These are phyloP conservation scores for Diabrotica undecimpunctata DNA, from an alignment of 1,140 invertebrate genomes.

Conservation along the genomic window DNA sequence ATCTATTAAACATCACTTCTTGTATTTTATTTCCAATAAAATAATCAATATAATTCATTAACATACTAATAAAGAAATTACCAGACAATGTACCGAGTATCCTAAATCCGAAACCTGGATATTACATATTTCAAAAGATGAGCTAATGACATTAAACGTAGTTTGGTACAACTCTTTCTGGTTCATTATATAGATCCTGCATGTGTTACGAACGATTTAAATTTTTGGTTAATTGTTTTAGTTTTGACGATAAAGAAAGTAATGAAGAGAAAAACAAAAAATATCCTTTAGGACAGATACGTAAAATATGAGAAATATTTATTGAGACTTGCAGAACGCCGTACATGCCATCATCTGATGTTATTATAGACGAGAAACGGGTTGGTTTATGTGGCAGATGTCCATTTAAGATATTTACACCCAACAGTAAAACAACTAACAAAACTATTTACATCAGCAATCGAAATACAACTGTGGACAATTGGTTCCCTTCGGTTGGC, in stretches of 20 bases:
- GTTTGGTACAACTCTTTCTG: too few relatives aligned
- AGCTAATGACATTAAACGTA: too few relatives aligned
- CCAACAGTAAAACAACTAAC: neutral
- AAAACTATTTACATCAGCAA: too few relatives aligned
- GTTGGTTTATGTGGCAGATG: neutral
- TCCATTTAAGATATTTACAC: neutral
- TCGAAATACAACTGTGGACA: too few relatives aligned
- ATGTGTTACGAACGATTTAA: slow-evolving; percentile 43
- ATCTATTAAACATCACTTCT: neutral
- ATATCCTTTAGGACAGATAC: slow-evolving; percentile 43
- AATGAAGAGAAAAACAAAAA: slow-evolving; percentile 28
- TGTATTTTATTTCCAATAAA: too few relatives aligned
- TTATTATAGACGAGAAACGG: slow-evolving; percentile 27
- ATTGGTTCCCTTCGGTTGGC: neutral
- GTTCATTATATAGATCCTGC: slow-evolving; percentile 27
- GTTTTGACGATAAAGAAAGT: slow-evolving; percentile 42
- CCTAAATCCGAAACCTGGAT: too few relatives aligned
- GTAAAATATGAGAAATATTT: slow-evolving; percentile 44
- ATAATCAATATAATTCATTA: neutral
- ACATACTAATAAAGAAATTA: slow-evolving; percentile 12
- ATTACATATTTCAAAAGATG: too few relatives aligned
- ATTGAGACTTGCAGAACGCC: slow-evolving; percentile 31
- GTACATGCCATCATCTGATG: slow-evolving; percentile 30
- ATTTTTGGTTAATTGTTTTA: slow-evolving; percentile 42
- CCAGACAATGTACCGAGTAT: too few relatives aligned